Evolutionary conservation across 30 jellyfish, hydroid and myxozoan genomes (phyloP), one percentile per base, ranked within the genome.

Genomic region (Chrysaora quinquecirrha): DNA sequence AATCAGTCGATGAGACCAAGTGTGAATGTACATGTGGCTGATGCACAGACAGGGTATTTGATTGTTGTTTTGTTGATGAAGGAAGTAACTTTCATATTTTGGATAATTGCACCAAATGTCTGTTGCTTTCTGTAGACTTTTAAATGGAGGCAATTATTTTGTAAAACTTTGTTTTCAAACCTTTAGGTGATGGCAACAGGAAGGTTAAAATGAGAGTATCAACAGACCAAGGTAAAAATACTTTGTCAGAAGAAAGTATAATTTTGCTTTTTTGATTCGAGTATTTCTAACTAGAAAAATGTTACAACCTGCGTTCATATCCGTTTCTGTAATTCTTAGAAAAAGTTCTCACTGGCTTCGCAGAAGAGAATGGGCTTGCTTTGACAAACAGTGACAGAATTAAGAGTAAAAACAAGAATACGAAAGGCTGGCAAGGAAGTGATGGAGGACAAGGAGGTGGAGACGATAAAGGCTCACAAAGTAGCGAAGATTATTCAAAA

Each of bases 401-500:
- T 9, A 16, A 9, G 9, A 9, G 9, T 16, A 16, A 6, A 9
- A 16, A 43, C 16, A 52, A 52, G 24, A 19, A 19, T 3, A 10
- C 27, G 29, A 52, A 52, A 20, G 68, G 27, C 7, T 52, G 68
- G 68, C 24, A 20, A 52, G 68, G 68, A 2, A 25, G 25, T 52
- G 19, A 64, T 6, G 76, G 76, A 64, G 52, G 52, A 2, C 76
- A 64, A 24, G 52, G 27, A 2, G 50, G 50, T 21, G 52, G 76
- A 64, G 21, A 7, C 2, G 52, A 64, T 27, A 14, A 64, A 29
- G 24, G 54, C 14, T 2, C 20, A 27, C 76, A 32, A 64, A 22
- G 50, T 11, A 64, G 24, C 24, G 76, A 32, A 0, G 94, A 64
- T 0, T 84, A 69, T 65, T 66, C 93, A 1, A 63, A 88, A 35